phyloP scores from a whole-genome alignment of 1,140 invertebrate species.

The Drosophila bocki region DNA sequence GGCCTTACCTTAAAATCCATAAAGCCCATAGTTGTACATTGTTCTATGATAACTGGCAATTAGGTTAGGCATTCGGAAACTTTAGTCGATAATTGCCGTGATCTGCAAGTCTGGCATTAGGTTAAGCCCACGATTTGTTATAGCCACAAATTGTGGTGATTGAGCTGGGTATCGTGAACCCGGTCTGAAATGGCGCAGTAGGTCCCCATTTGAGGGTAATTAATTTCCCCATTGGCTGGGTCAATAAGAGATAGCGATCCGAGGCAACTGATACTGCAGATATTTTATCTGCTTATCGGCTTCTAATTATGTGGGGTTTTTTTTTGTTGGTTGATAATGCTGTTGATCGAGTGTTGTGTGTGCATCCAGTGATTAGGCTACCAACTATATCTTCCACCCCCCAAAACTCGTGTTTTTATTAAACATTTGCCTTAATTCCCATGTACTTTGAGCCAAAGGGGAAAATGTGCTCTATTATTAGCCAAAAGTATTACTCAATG shows the following conservation, averaged over 20 bases:
- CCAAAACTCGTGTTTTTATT: background rate
- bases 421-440: slow-evolving; percentile 34
- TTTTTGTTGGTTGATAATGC: slow-evolving; percentile 9
- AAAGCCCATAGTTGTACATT: slow-evolving; percentile 4
- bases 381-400: slow-evolving; percentile 4
- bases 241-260: slow-evolving; percentile 19
- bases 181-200: slow-evolving; percentile 26
- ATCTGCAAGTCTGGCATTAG: slow-evolving; percentile 6
- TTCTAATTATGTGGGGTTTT: slow-evolving; percentile 41
- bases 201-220: background rate
- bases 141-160: slow-evolving; percentile 23
- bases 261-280: slow-evolving; percentile 9
- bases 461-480: slow-evolving; percentile 7
- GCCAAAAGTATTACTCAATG: slow-evolving; percentile 14
- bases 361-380: slow-evolving; percentile 47
- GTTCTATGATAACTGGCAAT: slow-evolving; percentile 10
- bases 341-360: slow-evolving; percentile 7
- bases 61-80: background rate
- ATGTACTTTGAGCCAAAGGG: slow-evolving; percentile 27
- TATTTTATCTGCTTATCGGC: slow-evolving; percentile 35
- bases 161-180: background rate
- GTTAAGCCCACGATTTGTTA: slow-evolving; percentile 1
- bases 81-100: slow-evolving; percentile 18
- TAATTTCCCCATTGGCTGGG: slow-evolving; percentile 14
- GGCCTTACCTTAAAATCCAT: slow-evolving; percentile 8